Evolutionary conservation across 1,140 invertebrate genomes (phyloP), one percentile per base, ranked within the genome.

Genomic region (Acromyrmex charruanus): DNA sequence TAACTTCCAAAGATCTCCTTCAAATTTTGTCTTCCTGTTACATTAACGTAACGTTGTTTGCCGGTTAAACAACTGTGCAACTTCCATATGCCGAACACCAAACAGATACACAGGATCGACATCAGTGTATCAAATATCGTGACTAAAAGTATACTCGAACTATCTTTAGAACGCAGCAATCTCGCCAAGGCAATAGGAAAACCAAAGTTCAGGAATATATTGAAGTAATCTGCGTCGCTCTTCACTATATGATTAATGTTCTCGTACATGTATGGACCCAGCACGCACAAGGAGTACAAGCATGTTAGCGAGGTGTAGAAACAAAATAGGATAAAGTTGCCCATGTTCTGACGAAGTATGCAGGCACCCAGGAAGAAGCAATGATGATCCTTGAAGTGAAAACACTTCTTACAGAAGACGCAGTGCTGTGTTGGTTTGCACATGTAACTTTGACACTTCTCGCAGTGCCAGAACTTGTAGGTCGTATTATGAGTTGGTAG

Each of bases 281-380:
- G 39, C 5, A 65, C 74, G 3, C 80, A 91, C 7, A 93, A 68
- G 6, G 93, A 91, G 14, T 94, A 93, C 12, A 93, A 44, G 39
- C 92, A 93, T 0, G 92, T 91, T 4, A 93, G 58, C 1, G 93
- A 92, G 9, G 93, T 90, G 49, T 94, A 92, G 10, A 93, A 87
- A 74, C 93, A 94, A 28, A 93, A 90, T 7, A 94, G 5, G 58
- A 94, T 93, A 49, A 94, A 93, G 65, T 93, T 93, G 39, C 93
- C 93, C 89, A 94, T 93, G 55, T 94, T 94, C 51, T 92, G 89
- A 7, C 88, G 85, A 49, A 93, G 25, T 49, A 94, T 84, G 39
- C 93, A 94, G 28, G 86, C 87, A 66, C 93, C 93, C 25, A 94
- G 71, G 35, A 94, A 93, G 61, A 93, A 93, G 68, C 93, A 94